These are phyloP conservation scores for Myripristis jacobus DNA, from an alignment of 2,797 vertebrate species.

Conservation along the genomic window DNA sequence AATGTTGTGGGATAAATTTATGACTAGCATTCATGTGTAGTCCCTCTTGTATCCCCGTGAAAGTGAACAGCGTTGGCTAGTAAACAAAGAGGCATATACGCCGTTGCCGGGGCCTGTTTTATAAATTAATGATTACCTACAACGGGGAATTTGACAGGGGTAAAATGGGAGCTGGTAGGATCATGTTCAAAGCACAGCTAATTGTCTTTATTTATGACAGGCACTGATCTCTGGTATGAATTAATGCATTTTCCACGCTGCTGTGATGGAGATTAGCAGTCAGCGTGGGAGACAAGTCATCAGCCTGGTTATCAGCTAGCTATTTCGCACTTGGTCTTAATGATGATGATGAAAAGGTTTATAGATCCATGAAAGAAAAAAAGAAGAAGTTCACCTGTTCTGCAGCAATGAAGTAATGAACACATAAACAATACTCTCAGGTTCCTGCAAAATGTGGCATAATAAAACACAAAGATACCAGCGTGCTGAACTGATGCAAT, in stretches of 20 bases:
- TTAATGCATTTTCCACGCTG: conserved; percentile 39
- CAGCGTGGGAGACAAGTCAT: conserved; percentile 36
- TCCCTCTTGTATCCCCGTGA: conserved; percentile 28
- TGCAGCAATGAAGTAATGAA: not conserved
- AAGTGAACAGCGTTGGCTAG: conserved; percentile 48
- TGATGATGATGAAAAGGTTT: conserved; percentile 17
- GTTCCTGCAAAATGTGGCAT: no score
- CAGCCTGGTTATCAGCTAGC: conserved; percentile 13
- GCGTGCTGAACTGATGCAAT: no score
- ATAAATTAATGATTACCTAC: conserved; percentile 70
- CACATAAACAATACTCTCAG: no score
- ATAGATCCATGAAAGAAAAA: not conserved
- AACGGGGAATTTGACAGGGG: conserved; percentile 45
- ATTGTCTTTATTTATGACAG: conserved; percentile 71
- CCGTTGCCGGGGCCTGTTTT: conserved; percentile 44
- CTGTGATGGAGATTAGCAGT: conserved; percentile 47
- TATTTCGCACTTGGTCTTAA: not conserved
- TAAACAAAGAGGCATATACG: conserved; percentile 59
- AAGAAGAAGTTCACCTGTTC: conserved; percentile 1
- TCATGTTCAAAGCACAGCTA: conserved; percentile 63
- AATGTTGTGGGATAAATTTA: conserved; percentile 26
- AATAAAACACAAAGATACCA: not conserved
- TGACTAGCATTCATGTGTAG: conserved; percentile 24
- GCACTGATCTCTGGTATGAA: conserved; percentile 52
- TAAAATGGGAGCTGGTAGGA: conserved; percentile 53